A percentile compares a stretch with the other conserved stretches of the same genome.
These are phyloP conservation scores for Empidonax alnorum DNA, from an alignment of 2,113 vertebrate genomes.

Conservation along the genomic window DNA sequence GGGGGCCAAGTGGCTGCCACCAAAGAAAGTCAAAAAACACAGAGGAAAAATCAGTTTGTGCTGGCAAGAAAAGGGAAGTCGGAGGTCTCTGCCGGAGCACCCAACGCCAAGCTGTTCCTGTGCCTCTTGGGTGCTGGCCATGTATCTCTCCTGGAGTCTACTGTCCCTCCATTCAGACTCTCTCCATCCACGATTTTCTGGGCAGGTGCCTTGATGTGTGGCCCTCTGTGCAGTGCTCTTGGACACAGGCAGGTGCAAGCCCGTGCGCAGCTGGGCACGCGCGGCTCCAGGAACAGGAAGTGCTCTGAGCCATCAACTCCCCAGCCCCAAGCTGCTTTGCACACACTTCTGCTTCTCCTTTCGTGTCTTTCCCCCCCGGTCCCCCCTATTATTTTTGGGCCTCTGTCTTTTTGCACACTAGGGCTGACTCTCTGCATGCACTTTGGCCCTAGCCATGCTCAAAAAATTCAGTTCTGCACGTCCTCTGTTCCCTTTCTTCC, in stretches of 20 bases:
- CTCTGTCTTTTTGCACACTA: neutral
- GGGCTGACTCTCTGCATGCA: neutral
- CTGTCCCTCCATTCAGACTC: neutral
- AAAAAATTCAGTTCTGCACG: neutral
- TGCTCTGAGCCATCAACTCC: slow-evolving; percentile 38
- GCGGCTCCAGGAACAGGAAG: slow-evolving; percentile 58
- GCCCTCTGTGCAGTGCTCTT: neutral
- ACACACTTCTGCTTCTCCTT: slow-evolving; percentile 75
- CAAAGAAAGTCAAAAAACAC: neutral
- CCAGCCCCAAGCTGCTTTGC: slow-evolving; percentile 58
- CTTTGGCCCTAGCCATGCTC: accelerated
- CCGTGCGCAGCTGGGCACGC: neutral
- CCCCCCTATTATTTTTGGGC: neutral
- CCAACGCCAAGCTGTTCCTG: neutral
- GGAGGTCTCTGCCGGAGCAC: neutral
- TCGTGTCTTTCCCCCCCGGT: slow-evolving; percentile 30
- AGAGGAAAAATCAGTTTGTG: neutral
- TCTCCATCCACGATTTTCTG: neutral
- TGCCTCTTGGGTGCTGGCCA: neutral
- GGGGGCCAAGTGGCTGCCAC: neutral
- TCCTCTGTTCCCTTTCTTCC: neutral
- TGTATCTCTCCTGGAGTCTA: neutral
- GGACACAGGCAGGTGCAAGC: neutral
- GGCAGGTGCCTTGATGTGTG: neutral
- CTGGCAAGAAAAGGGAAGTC: slow-evolving; percentile 40